Conservation (phyloP, 2,113 vertebrate genomes). For the Uropsilus gracilis region DNA sequence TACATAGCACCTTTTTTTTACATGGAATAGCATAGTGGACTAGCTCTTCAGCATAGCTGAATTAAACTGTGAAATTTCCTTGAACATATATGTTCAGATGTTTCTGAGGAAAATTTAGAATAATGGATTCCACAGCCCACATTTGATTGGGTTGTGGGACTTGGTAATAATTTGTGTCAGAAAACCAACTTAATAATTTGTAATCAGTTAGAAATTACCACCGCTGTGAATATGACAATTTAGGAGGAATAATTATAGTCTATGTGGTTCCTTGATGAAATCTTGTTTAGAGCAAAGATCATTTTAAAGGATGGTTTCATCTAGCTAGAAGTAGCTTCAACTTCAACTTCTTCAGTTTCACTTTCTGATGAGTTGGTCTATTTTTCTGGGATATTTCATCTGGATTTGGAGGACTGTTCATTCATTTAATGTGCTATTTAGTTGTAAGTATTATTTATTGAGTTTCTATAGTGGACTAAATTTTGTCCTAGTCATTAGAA, state of each 20-base stretch:
- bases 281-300: neutral
- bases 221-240: neutral
- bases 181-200: constrained; percentile 49
- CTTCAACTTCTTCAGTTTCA: neutral
- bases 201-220: constrained; percentile 39
- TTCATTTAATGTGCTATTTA: neutral
- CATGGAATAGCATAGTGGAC: no score
- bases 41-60: neutral
- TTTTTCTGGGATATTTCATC: constrained; percentile 31
- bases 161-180: neutral
- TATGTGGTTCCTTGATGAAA: neutral
- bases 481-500: neutral
- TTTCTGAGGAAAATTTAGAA: neutral
- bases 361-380: neutral
- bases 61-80: neutral
- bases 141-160: neutral
- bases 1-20: neutral
- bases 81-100: neutral
- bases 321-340: neutral
- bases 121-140: neutral
- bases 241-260: neutral
- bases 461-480: neutral
- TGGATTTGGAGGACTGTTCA: neutral
- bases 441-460: neutral
- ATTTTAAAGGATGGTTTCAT: neutral